Base-by-base conservation (phyloP, 2,113 vertebrate species). In the Isichthys henryi region DNA sequence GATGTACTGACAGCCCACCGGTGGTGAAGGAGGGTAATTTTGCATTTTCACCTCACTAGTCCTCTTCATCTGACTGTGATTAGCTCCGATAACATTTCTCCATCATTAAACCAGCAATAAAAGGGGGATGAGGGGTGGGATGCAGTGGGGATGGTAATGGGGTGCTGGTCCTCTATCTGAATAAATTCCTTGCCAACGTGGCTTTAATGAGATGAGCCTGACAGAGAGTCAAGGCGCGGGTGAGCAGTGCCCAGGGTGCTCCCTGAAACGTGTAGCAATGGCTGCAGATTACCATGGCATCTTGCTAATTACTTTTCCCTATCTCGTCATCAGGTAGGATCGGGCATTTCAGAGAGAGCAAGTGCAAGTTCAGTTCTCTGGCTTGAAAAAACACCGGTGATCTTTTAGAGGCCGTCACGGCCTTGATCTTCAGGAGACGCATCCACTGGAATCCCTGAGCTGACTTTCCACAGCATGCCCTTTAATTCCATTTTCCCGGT, bases 11-110 rank as follows among this genome's bases (percentile, higher is more conserved):
- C 87, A 90, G 89, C 9, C 31, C 58, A 80, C 91, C 87, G 86
- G 90, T 48, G 91, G 91, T 93, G 92, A 93, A 93, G 94, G 94
- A 93, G 96, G 95, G 94, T 95, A 96, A 97, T 97, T 97, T 96
- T 94, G 90, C 92, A 90, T 96, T 97, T 96, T 96, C 95, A 96
- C 96, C 96, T 95, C 94, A 95, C 95, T 97, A 95, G 95, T 95
- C 97, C 97, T 97, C 96, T 97, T 97, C 96, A 97, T 97, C 97
- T 97, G 96, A 95, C 95, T 97, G 96, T 96, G 96, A 97, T 98
- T 97, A 97, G 94, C 93, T 97, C 94, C 95, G 95, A 97, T 97
- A 97, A 97, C 96, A 93, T 96, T 96, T 97, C 93, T 95, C 95
- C 94, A 94, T 95, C 94, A 95, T 96, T 97, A 97, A 95, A 94